A percentile compares a stretch with the other conserved stretches of the same genome.
These are phyloP conservation scores for Crossaster papposus DNA, from an alignment of 53 echinoderm and acorn worm genomes.

Conservation along the genomic window DNA sequence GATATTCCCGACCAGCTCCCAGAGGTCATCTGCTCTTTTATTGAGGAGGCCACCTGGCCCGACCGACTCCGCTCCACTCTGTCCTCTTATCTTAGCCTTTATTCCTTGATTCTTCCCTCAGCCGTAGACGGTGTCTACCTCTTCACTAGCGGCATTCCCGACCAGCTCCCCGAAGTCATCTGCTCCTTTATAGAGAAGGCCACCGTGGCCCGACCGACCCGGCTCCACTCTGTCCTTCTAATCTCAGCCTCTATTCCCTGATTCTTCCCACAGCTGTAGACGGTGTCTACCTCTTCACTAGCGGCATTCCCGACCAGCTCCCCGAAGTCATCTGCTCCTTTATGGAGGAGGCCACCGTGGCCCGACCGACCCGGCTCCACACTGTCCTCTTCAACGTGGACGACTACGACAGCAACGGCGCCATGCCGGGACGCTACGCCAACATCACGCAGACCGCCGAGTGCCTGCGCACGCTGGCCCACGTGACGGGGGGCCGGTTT, in stretches of 20 bases:
- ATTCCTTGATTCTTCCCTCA: background rate
- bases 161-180: conserved; percentile 91
- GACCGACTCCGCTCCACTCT: conserved; percentile 78
- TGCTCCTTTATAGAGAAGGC: conserved; percentile 95
- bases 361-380: conserved; percentile 82
- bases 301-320: conserved; percentile 96
- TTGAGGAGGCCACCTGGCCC: conserved; percentile 92
- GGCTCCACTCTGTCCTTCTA: conserved; percentile 88
- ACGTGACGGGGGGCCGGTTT: conserved; percentile 91
- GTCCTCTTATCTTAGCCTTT: no score
- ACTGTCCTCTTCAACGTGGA: conserved; percentile 97
- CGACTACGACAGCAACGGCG: conserved; percentile 85
- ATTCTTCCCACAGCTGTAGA: conserved; percentile 64
- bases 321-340: conserved; percentile 93
- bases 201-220: conserved; percentile 78
- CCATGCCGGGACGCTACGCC: conserved; percentile 94
- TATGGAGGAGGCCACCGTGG: conserved; percentile 91
- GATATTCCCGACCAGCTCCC: conserved; percentile 96
- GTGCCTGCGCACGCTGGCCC: conserved; percentile 94
- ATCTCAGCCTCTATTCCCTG: no score
- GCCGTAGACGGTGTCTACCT: conserved; percentile 94
- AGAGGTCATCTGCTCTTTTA: conserved; percentile 91
- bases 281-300: conserved; percentile 97
- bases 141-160: conserved; percentile 98
- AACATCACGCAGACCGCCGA: conserved; percentile 98